Percentiles rank a stretch among this genome's conserved stretches.
Evolutionary conservation across 2,797 vertebrate species (phyloP).

Genomic region (Mus spretus): DNA sequence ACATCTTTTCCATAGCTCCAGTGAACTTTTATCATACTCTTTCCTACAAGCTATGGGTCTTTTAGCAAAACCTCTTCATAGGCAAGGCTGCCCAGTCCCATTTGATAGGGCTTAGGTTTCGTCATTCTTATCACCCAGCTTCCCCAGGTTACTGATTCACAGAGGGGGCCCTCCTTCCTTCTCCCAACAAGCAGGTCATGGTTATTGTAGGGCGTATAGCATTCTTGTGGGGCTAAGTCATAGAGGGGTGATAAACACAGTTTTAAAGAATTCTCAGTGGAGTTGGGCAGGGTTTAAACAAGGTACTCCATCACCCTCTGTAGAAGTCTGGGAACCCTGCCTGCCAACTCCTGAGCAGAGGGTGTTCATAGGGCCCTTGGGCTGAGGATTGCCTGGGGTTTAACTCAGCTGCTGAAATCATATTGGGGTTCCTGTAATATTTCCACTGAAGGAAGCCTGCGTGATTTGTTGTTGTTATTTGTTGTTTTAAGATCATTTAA

Average conservation of each 20-base stretch:
- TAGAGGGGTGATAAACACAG: neutral
- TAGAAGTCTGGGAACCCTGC: neutral
- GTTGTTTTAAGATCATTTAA: neutral
- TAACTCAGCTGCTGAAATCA: neutral
- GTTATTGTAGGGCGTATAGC: neutral
- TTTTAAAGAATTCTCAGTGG: conserved; percentile 34
- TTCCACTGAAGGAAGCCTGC: neutral
- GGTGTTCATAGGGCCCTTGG: neutral
- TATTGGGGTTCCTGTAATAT: neutral
- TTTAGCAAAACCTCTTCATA: neutral
- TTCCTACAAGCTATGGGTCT: neutral
- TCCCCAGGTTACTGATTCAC: neutral
- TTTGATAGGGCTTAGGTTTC: neutral
- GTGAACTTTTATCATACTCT: neutral
- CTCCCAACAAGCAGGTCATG: neutral
- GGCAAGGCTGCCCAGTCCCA: neutral
- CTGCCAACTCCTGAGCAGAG: neutral
- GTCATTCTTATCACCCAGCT: neutral
- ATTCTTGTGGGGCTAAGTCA: neutral
- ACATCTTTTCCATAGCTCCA: neutral
- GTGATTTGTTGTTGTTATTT: neutral
- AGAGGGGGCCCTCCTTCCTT: neutral
- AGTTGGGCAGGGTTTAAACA: neutral
- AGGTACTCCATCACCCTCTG: too few relatives aligned
- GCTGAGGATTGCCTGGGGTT: neutral